Percentiles rank a stretch among this genome's conserved stretches.
Evolutionary conservation across 1,140 invertebrate species (phyloP).

Genomic region (Lysiphlebus fabarum): DNA sequence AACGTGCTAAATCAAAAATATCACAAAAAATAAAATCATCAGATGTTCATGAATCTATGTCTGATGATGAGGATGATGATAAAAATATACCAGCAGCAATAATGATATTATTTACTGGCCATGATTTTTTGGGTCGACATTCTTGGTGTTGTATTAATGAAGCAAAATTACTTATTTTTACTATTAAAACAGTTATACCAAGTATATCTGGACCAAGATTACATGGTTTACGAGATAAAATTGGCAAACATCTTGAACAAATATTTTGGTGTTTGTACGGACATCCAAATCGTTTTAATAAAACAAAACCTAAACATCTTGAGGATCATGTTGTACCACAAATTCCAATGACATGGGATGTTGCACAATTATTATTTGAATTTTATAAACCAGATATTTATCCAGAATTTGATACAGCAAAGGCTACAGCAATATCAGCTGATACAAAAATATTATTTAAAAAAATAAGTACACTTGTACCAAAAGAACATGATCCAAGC

Average conservation of each 20-base stretch:
- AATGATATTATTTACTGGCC: conserved; percentile 75
- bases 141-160: conserved; percentile 74
- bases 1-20: conserved; percentile 47
- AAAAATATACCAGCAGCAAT: conserved; percentile 71
- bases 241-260: conserved; percentile 79
- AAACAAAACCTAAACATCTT: conserved; percentile 68
- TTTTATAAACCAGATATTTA: conserved; percentile 77
- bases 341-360: conserved; percentile 74
- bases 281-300: conserved; percentile 69
- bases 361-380: conserved; percentile 74
- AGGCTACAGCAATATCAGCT: conserved; percentile 66
- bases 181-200: conserved; percentile 69
- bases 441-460: conserved; percentile 77
- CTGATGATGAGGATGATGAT: conserved; percentile 57
- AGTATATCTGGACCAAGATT: conserved; percentile 61
- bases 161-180: conserved; percentile 74
- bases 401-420: conserved; percentile 81
- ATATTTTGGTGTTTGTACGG: conserved; percentile 86
- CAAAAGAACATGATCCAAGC: conserved; percentile 63
- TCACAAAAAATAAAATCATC: conserved; percentile 34
- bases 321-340: conserved; percentile 75
- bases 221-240: conserved; percentile 54
- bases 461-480: conserved; percentile 71
- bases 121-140: conserved; percentile 77
- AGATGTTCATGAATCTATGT: conserved; percentile 37